These are phyloP conservation scores for Dipodomys stephensi DNA, from an alignment of 2,113 vertebrate species.

Conservation along the genomic window DNA sequence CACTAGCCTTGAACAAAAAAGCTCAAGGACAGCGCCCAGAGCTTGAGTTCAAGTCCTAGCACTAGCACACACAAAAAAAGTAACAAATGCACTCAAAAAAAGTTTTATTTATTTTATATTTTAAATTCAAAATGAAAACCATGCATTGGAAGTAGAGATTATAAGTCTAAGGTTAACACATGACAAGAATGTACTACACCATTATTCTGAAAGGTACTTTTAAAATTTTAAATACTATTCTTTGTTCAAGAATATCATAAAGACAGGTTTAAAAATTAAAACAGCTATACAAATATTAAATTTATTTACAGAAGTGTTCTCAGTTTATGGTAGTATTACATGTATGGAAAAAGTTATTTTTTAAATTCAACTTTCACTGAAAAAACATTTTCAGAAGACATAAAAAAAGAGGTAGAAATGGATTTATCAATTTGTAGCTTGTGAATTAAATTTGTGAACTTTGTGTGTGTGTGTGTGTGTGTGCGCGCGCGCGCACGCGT, in stretches of 20 bases:
- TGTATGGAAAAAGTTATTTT: slow-evolving; percentile 17
- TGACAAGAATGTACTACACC: not conserved
- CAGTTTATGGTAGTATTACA: not conserved
- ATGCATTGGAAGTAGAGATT: not conserved
- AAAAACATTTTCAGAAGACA: slow-evolving; percentile 51
- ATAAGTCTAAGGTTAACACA: not conserved
- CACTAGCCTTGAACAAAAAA: too few relatives aligned
- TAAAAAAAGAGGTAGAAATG: not conserved
- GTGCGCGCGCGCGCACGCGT: too few relatives aligned
- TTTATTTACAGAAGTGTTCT: not conserved
- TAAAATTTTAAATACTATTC: not conserved
- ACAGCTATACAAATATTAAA: slow-evolving; percentile 20
- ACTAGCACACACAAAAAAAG: too few relatives aligned
- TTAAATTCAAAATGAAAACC: slow-evolving; percentile 55
- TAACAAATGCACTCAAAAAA: not conserved
- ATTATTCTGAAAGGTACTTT: slow-evolving; percentile 23
- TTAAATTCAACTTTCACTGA: not conserved
- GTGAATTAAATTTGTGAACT: slow-evolving; percentile 35
- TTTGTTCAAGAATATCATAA: slow-evolving; percentile 19
- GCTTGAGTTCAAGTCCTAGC: too few relatives aligned
- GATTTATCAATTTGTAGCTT: not conserved
- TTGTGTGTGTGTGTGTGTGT: too few relatives aligned
- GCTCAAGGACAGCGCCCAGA: too few relatives aligned
- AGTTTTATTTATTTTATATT: not conserved
- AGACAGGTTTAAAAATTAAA: slow-evolving; percentile 3